Conservation (phyloP, 1,140 invertebrate species). For the Epicauta chinensis region DNA sequence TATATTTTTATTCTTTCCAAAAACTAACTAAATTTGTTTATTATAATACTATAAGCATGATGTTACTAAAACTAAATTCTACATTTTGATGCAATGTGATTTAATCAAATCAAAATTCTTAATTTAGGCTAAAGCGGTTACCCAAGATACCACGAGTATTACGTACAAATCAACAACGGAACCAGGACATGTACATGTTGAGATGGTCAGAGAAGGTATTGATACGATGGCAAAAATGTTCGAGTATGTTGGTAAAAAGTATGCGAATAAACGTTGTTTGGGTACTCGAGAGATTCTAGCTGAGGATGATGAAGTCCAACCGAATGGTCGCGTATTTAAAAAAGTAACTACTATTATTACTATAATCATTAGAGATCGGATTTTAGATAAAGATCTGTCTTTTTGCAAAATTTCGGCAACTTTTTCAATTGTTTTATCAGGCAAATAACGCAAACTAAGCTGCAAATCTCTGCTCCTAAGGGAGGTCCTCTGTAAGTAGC, state of each 20-base stretch:
- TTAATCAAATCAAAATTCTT: conserved; percentile 10
- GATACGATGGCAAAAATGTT: conserved; percentile 86
- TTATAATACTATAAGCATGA: not conserved
- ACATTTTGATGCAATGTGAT: not conserved
- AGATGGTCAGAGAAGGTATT: conserved; percentile 66
- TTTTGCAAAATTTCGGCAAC: too few relatives aligned
- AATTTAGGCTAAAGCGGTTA: conserved; percentile 48
- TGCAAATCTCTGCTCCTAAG: too few relatives aligned
- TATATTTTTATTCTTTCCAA: too few relatives aligned
- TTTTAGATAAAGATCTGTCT: too few relatives aligned
- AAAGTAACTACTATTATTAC: too few relatives aligned
- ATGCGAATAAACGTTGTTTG: conserved; percentile 69
- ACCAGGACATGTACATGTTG: conserved; percentile 61
- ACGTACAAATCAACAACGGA: conserved; percentile 66
- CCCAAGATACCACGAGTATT: conserved; percentile 53
- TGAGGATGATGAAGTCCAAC: conserved; percentile 90
- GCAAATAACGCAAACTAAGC: too few relatives aligned
- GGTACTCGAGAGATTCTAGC: conserved; percentile 86
- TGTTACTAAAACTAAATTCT: not conserved
- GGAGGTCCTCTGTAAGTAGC: too few relatives aligned
- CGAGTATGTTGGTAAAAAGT: conserved; percentile 64
- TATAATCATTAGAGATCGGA: too few relatives aligned
- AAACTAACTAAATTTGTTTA: not conserved
- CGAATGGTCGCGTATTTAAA: conserved; percentile 92
- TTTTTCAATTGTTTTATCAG: too few relatives aligned